Percentiles rank a stretch among this genome's conserved stretches.
These are phyloP conservation scores for Callorhinus ursinus DNA, from an alignment of 2,113 vertebrate genomes.

Conservation along the genomic window DNA sequence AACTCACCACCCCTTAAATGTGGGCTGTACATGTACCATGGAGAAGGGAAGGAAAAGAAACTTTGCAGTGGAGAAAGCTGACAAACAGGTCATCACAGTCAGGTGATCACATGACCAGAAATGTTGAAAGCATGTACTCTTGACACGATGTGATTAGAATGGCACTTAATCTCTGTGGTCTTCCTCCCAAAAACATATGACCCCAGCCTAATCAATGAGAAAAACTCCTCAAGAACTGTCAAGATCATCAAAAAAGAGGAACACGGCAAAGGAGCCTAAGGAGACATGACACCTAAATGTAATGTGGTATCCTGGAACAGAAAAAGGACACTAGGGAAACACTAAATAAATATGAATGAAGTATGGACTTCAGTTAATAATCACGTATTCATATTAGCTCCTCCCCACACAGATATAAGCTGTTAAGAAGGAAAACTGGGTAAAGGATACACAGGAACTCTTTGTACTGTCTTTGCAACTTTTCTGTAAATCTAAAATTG, in stretches of 20 bases:
- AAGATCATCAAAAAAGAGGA: background rate
- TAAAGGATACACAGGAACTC: background rate
- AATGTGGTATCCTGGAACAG: background rate
- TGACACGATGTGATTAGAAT: background rate
- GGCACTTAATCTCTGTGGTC: background rate
- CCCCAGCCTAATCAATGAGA: background rate
- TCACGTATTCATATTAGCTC: background rate
- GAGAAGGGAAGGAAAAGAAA: background rate
- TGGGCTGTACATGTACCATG: rapidly evolving
- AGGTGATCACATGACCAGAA: background rate
- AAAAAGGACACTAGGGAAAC: background rate
- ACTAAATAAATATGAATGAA: background rate
- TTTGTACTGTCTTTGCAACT: background rate
- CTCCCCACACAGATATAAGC: background rate
- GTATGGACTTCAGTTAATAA: background rate
- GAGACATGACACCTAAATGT: background rate
- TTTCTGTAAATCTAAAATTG: background rate
- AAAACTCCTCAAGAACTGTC: background rate
- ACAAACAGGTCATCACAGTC: background rate
- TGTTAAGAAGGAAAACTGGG: background rate
- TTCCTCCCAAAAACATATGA: background rate
- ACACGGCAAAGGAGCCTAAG: background rate
- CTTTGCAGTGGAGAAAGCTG: background rate
- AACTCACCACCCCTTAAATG: background rate
- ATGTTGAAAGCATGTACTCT: background rate